Conservation (phyloP, 1,140 invertebrate genomes). For the Papilio aristodemus region DNA sequence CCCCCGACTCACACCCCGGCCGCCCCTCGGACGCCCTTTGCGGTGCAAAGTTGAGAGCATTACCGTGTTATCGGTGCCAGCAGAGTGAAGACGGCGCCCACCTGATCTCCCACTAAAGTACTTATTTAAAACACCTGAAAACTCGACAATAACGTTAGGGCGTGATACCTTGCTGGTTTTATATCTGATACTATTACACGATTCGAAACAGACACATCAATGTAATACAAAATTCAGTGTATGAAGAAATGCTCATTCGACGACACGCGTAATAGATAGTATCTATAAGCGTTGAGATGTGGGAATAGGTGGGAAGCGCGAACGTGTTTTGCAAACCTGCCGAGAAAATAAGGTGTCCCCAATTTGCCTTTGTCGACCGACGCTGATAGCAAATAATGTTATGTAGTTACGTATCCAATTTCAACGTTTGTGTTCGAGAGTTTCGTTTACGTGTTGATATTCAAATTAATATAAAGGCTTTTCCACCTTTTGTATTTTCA, state of each 20-base stretch:
- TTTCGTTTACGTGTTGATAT: conserved; percentile 45
- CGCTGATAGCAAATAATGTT: conserved; percentile 68
- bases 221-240: conserved; percentile 31
- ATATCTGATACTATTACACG: background rate
- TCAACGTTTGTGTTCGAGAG: conserved; percentile 39
- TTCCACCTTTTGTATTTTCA: too few species aligned
- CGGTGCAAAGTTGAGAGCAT: conserved; percentile 82
- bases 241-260: conserved; percentile 28
- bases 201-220: conserved; percentile 36
- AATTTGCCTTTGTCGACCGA: conserved; percentile 73
- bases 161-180: conserved; percentile 44
- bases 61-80: conserved; percentile 79
- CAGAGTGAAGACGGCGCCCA: conserved; percentile 74
- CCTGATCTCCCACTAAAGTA: conserved; percentile 61
- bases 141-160: conserved; percentile 34
- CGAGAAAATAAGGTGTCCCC: conserved; percentile 74
- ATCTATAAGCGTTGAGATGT: conserved; percentile 79
- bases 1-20: conserved; percentile 35
- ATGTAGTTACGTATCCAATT: conserved; percentile 50
- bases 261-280: conserved; percentile 75
- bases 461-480: background rate
- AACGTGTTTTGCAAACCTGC: conserved; percentile 78
- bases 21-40: conserved; percentile 51
- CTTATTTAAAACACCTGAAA: conserved; percentile 39
- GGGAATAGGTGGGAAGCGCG: conserved; percentile 77